Percentiles rank a stretch among this genome's conserved stretches.
phyloP scores from a whole-genome alignment of 2,888 invertebrate species.

The Parapristionchus giblindavisi region DNA sequence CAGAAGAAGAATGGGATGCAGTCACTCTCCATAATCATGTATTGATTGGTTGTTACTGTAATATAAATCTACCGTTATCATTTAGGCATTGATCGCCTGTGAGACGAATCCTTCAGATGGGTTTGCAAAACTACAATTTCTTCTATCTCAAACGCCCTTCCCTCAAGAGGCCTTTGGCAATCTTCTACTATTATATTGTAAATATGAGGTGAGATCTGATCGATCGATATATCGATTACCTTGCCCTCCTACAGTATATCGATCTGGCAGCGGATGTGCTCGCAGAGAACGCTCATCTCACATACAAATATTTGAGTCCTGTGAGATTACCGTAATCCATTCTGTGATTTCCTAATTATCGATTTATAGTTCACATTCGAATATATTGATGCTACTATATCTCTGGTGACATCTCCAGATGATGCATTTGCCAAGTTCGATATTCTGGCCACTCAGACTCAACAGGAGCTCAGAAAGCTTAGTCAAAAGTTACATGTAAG shows the following conservation, averaged over 20 bases:
- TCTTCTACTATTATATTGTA: slow-evolving; percentile 90
- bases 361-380: slow-evolving; percentile 73
- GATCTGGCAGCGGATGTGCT: slow-evolving; percentile 96
- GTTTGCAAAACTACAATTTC: slow-evolving; percentile 91
- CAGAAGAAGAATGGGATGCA: slow-evolving; percentile 95
- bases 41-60: background rate
- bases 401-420: slow-evolving; percentile 93
- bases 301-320: slow-evolving; percentile 78
- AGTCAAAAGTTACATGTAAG: slow-evolving; percentile 80
- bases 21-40: slow-evolving; percentile 93
- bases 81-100: slow-evolving; percentile 83
- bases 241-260: slow-evolving; percentile 77
- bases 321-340: background rate
- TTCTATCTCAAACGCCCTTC: slow-evolving; percentile 92
- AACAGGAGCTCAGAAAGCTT: slow-evolving; percentile 84
- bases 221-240: background rate
- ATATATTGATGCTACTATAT: slow-evolving; percentile 93
- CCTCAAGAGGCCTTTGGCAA: slow-evolving; percentile 98
- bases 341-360: background rate
- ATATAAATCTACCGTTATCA: background rate
- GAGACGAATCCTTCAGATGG: slow-evolving; percentile 87
- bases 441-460: slow-evolving; percentile 78
- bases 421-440: slow-evolving; percentile 95
- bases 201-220: slow-evolving; percentile 82
- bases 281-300: slow-evolving; percentile 94